Evolutionary conservation across 2,888 invertebrate species (phyloP), one percentile per base, ranked within the genome.

Genomic region (Lithophane leautieri): DNA sequence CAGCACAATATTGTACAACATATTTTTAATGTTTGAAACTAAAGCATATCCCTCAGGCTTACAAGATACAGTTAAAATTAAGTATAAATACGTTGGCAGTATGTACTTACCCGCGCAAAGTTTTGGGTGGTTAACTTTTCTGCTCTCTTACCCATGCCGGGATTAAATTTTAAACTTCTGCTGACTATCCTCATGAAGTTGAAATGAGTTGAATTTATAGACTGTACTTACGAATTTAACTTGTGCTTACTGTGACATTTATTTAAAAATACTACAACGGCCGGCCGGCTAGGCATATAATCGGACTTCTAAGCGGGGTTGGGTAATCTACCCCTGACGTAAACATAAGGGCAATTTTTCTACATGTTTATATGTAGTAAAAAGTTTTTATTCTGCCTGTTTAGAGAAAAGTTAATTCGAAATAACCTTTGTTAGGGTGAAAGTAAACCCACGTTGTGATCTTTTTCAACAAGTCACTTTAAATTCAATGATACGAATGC

Each of bases 151-250:
- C 91, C 91, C 92, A 90, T 88, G 91, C 89, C 88, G 83, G 93
- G 93, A 95, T 95, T 94, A 94, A 94, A 95, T 94, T 95, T 94
- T 93, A 93, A 95, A 95, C 93, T 95, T 94, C 89, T 86, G 89
- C 92, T 86, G 92, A 92, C 93, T 94, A 93, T 92, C 92, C 92
- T 93, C 92, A 92, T 93, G 93, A 94, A 94, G 93, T 94, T 94
- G 91, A 92, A 92, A 92, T 93, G 92, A 93, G 92, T 92, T 93
- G 90, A 92, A 94, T 94, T 94, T 94, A 93, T 92, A 91, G 89
- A 89, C 88, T 90, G 89, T 89, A 90, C 89, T 91, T 89, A 88
- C 82, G 88, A 90, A 90, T 91, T 90, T 88, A 88, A 86, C 86
- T 89, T 84, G 85, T 78, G 76, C 68, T 84, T 87, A 84, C 76